Conservation (phyloP, 2,888 invertebrate genomes). For the Platypus cylindrus region DNA sequence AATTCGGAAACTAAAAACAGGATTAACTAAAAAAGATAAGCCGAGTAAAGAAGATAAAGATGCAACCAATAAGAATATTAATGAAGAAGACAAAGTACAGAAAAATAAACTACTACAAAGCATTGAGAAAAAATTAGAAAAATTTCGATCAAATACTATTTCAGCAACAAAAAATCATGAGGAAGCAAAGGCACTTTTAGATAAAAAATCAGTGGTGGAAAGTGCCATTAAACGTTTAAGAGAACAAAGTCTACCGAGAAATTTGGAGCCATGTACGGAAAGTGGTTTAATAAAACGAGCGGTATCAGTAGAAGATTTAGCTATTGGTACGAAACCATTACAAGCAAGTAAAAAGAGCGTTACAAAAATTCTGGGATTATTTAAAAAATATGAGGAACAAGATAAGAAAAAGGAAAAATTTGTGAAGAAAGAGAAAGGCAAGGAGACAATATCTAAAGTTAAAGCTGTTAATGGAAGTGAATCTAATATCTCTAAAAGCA, state of each 20-base stretch:
- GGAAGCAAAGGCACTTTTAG: conserved; percentile 20
- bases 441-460: conserved; percentile 17
- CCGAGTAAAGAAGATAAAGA: conserved; percentile 26
- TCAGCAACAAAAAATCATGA: conserved; percentile 35
- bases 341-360: conserved; percentile 52
- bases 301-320: conserved; percentile 57
- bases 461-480: conserved; percentile 21
- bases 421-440: conserved; percentile 20
- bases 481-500: conserved; percentile 15
- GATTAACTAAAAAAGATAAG: conserved; percentile 24
- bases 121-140: conserved; percentile 66
- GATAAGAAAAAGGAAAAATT: conserved; percentile 27
- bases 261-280: conserved; percentile 41
- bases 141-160: conserved; percentile 39
- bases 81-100: conserved; percentile 26
- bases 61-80: conserved; percentile 23
- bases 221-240: conserved; percentile 47
- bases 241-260: conserved; percentile 53
- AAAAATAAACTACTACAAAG: conserved; percentile 54
- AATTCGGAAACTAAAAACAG: conserved; percentile 25
- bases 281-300: conserved; percentile 58
- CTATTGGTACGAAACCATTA: conserved; percentile 34
- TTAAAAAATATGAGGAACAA: conserved; percentile 58
- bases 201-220: conserved; percentile 36
- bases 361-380: conserved; percentile 63